Percentiles rank a stretch among this genome's conserved stretches.
phyloP scores from a whole-genome alignment of 1,140 invertebrate genomes.

The Chionoecetes opilio region DNA sequence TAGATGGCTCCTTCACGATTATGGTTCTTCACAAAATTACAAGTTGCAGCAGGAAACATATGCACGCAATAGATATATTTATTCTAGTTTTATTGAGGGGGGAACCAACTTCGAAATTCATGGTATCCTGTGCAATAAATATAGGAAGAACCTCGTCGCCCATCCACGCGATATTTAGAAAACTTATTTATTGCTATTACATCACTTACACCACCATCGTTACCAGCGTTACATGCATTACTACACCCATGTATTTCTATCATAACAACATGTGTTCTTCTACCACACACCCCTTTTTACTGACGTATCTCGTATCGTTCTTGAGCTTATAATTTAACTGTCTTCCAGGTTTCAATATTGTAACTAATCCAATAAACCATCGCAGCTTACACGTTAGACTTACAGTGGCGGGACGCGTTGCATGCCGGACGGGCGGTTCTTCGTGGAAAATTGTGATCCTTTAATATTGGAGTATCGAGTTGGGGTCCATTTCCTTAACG shows the following conservation, averaged over 20 bases:
- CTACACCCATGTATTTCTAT: background rate
- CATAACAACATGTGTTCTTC: background rate
- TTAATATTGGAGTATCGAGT: constrained; percentile 40
- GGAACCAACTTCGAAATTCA: background rate
- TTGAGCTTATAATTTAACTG: background rate
- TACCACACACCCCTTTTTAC: no score
- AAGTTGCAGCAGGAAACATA: background rate
- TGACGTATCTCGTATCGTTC: background rate
- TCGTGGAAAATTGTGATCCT: constrained; percentile 43
- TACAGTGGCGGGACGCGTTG: background rate
- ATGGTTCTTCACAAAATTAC: no score
- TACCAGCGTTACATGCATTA: background rate
- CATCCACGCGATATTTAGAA: background rate
- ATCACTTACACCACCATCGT: background rate
- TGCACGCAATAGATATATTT: background rate
- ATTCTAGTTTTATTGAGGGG: background rate
- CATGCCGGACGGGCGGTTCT: background rate
- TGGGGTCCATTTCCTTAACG: constrained; percentile 1
- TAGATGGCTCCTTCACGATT: no score
- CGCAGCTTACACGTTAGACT: background rate
- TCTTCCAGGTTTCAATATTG: background rate
- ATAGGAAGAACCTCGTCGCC: background rate
- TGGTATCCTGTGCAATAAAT: background rate
- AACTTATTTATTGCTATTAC: constrained; percentile 7
- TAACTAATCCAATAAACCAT: constrained; percentile 21